A percentile compares a stretch with the other conserved stretches of the same genome.
Evolutionary conservation across 2,797 vertebrate species (phyloP).

Genomic region (Pitangus sulphuratus): DNA sequence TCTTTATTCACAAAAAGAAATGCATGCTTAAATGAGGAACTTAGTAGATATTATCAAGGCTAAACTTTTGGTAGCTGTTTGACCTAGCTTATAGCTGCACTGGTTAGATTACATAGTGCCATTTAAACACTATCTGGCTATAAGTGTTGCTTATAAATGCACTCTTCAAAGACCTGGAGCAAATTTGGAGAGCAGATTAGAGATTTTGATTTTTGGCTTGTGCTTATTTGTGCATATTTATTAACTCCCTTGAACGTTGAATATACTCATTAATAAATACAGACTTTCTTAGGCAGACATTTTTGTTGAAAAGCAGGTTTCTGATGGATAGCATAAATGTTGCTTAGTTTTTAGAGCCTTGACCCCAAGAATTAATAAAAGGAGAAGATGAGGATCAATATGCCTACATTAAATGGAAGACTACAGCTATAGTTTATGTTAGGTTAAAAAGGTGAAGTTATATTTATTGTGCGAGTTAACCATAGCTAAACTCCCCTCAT

Average conservation of each 20-base stretch:
- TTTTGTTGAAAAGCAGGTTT: background rate
- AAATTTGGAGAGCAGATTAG: background rate
- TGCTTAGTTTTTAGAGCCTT: background rate
- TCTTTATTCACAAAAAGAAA: background rate
- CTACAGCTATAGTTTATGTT: background rate
- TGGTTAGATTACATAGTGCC: background rate
- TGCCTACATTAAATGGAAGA: background rate
- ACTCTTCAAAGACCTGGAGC: background rate
- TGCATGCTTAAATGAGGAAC: background rate
- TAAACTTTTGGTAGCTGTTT: background rate
- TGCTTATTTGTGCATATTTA: background rate
- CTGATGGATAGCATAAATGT: background rate
- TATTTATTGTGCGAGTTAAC: background rate
- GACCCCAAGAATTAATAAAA: background rate
- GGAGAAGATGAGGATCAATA: background rate
- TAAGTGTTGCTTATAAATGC: background rate
- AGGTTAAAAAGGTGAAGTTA: background rate
- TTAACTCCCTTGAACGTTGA: background rate
- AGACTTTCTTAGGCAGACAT: background rate
- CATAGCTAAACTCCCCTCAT: background rate
- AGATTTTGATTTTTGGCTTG: background rate
- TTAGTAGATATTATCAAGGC: background rate
- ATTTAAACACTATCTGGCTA: background rate
- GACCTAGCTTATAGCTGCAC: background rate
- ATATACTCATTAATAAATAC: background rate